These are phyloP conservation scores for Hirtodrosophila trivittata DNA, from an alignment of 2,888 invertebrate genomes.

Conservation along the genomic window DNA sequence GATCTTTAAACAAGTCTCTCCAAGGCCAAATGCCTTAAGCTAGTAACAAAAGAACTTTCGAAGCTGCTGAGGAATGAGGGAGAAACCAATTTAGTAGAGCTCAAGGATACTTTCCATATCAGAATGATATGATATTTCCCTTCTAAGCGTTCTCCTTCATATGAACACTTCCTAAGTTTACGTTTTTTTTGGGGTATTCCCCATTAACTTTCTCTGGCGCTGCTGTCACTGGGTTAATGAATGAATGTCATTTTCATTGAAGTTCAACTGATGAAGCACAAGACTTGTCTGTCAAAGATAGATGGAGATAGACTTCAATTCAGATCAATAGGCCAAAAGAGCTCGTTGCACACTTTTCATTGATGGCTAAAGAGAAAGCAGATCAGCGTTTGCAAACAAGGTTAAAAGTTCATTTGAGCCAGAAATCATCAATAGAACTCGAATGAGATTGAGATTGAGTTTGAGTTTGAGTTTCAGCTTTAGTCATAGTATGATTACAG, in stretches of 20 bases:
- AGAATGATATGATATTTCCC: no score
- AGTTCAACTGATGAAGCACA: conserved; percentile 9
- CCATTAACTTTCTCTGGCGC: conserved; percentile 26
- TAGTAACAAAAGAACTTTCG: no score
- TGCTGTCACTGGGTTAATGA: conserved; percentile 15
- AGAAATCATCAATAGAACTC: conserved; percentile 22
- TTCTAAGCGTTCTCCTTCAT: no score
- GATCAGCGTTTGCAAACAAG: conserved; percentile 46
- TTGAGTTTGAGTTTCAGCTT: no score
- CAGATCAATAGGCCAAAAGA: conserved; percentile 49
- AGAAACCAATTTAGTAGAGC: no score
- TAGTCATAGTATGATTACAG: no score
- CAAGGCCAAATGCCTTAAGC: no score
- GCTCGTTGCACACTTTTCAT: conserved; percentile 34
- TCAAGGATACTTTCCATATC: no score
- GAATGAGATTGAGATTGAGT: conserved; percentile 21
- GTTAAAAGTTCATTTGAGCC: conserved; percentile 47
- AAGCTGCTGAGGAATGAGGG: no score
- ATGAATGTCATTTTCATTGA: conserved; percentile 27
- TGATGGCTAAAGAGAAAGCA: conserved; percentile 48
- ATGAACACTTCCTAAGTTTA: no score
- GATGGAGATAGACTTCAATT: conserved; percentile 14
- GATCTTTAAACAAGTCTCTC: no score
- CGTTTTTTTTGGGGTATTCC: no score
- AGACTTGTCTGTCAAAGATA: conserved; percentile 1